Evolutionary conservation across 2,888 invertebrate species (phyloP), one percentile per base, ranked within the genome.

Genomic region (Melieria omissa): DNA sequence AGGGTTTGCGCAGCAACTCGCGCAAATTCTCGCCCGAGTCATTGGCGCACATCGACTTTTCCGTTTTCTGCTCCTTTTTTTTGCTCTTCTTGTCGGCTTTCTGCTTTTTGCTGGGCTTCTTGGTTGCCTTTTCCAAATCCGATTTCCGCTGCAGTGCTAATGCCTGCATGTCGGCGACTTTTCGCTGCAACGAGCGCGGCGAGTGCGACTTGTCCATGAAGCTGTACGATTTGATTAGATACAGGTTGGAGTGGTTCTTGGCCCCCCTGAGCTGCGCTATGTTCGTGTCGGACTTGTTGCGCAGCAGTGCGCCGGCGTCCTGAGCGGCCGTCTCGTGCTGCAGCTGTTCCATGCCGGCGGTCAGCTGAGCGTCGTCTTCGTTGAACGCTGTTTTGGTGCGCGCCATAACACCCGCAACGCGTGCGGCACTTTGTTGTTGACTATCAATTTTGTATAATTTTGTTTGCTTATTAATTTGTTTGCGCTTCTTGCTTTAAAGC

Each of bases 161-260:
- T 55, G 55, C 29, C 5, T 55, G 69, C 4, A 52, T 60, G 60
- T 71, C 72, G 64, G 72, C 49, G 41, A 16, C 58, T 46, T 46
- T 45, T 64, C 63, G 66, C 44, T 29, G 29, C 29, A 29, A 29
- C 4, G 52, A 12, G 14, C 71, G 58, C 49, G 64, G 69, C 3
- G 29, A 8, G 49, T 65, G 70, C 54, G 73, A 65, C 64, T 74
- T 75, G 67, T 78, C 78, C 10, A 74, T 76, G 65, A 78, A 78
- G 12, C 77, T 77, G 67, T 77, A 72, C n/a, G 78, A 77, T 70
- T 78, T 78, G 46, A 78, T 76, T 44, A 77, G 71, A 73, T 65
- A 78, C 49, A 77, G 73, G 73, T 75, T 78, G 29, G 77, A 76
- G 67, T 73, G 73, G 69, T 77, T 77, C 65, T 77, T 77, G 57